phyloP scores from a whole-genome alignment of 2,888 invertebrate species.

The Drosophila nigritarsus region DNA sequence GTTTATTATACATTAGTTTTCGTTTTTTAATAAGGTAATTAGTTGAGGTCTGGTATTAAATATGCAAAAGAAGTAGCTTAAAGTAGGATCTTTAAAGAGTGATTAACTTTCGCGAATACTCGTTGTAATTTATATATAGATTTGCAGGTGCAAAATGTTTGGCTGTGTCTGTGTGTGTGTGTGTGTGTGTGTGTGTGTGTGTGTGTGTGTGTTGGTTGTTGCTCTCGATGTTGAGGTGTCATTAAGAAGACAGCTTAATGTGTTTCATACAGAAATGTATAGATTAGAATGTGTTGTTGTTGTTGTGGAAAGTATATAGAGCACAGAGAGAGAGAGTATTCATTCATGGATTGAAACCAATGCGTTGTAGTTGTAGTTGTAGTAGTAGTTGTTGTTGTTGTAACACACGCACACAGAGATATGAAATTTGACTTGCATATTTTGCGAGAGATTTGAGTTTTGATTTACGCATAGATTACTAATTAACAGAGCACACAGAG shows the following conservation, averaged over 20 bases:
- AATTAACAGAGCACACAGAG: conserved; percentile 63
- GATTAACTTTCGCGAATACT: conserved; percentile 8
- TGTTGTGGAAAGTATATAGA: conserved; percentile 17
- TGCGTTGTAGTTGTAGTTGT: conserved; percentile 7
- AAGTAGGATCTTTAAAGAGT: background rate
- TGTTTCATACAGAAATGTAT: conserved; percentile 27
- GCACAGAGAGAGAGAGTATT: conserved; percentile 19
- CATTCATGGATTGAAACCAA: conserved; percentile 19
- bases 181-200: conserved; percentile 7
- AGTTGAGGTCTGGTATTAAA: background rate
- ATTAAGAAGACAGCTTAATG: conserved; percentile 35
- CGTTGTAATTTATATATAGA: conserved; percentile 20
- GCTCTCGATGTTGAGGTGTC: conserved; percentile 32
- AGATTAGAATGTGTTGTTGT: background rate
- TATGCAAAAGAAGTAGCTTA: background rate
- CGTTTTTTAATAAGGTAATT: too few relatives aligned
- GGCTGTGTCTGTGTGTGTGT: conserved; percentile 11
- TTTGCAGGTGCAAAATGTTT: conserved; percentile 48
- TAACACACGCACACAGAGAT: conserved; percentile 72
- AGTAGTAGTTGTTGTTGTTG: conserved; percentile 16
- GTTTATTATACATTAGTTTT: background rate
- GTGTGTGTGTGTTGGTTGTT: conserved; percentile 19
- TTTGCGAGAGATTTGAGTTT: conserved; percentile 28
- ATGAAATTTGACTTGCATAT: conserved; percentile 39
- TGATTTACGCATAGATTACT: conserved; percentile 54